Evolutionary conservation across 2,113 vertebrate genomes (phyloP), one percentile per base, ranked within the genome.

Genomic region (Paratilapia polleni): DNA sequence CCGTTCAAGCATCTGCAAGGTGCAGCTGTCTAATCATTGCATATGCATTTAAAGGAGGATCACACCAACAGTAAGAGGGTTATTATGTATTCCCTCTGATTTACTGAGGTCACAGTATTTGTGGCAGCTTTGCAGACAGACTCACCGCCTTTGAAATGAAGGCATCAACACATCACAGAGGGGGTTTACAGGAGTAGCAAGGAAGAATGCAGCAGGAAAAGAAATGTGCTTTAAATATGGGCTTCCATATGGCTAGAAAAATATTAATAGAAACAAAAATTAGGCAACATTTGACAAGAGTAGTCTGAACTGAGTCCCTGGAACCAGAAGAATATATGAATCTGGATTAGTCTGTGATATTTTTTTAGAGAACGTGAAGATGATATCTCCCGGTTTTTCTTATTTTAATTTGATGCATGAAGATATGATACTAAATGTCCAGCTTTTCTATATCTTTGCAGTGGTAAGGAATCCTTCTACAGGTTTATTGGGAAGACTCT

Each of bases 11-110:
- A 3, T 24, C 57, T 38, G 15, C 43, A 57, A 60, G 24, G 47
- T 66, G 47, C 61, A 36, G 26, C 49, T 80, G 31, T 56, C 41
- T 31, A 11, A 28, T 60, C 61, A 9, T 60, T 68, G 52, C 60
- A 74, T 34, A 36, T 24, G 31, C 59, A 64, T 64, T 56, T 28
- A 56, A 54, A 57, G 47, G 80, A 34, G 28, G 62, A 60, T 68
- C 15, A 26, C 54, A 17, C 54, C 22, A 24, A 52, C 31, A 80
- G 52, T 9, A 77, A 58, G 54, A 38, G 74, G 73, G 28, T 31
- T 73, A 77, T 83, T 64, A 83, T 54, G 60, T 66, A 63, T 83
- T 66, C 74, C 81, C 52, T 59, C 73, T 68, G 49, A 83, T 83
- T 58, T 57, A 83, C 61, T 59, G 61, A 83, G 56, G 81, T 66